Evolutionary conservation across 2,888 invertebrate species (phyloP).

Genomic region (Furcula furcula): DNA sequence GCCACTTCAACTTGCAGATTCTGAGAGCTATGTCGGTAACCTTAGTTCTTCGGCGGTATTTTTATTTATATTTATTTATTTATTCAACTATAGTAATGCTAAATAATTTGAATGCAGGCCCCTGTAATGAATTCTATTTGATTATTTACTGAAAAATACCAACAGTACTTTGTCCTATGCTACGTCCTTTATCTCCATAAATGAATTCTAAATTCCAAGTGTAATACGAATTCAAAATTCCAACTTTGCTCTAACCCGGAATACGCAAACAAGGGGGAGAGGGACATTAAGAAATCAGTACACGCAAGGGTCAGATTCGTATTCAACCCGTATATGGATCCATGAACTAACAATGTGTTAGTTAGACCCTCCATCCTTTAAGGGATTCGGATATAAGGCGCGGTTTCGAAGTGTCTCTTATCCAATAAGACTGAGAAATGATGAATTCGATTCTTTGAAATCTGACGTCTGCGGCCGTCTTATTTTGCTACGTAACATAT

Average conservation of each 20-base stretch:
- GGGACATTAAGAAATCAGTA: slow-evolving; percentile 31
- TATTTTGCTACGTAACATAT: too few species aligned
- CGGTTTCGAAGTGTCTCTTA: slow-evolving; percentile 14
- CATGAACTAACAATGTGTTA: slow-evolving; percentile 40
- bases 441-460: slow-evolving; percentile 19
- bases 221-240: slow-evolving; percentile 9
- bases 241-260: slow-evolving; percentile 16
- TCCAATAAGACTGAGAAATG: slow-evolving; percentile 24
- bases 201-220: not conserved
- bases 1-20: too few species aligned
- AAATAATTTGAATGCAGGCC: too few species aligned
- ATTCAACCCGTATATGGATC: slow-evolving; percentile 39
- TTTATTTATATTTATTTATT: too few species aligned
- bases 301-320: slow-evolving; percentile 33
- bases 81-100: too few species aligned
- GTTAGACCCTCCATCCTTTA: slow-evolving; percentile 39
- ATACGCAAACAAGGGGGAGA: slow-evolving; percentile 26
- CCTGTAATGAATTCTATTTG: too few species aligned
- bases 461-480: slow-evolving; percentile 4
- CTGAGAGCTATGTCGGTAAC: too few species aligned
- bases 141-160: too few species aligned
- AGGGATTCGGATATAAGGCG: slow-evolving; percentile 29
- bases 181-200: too few species aligned
- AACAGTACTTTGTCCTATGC: too few species aligned
- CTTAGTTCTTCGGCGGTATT: too few species aligned